Percentiles rank a stretch among this genome's conserved stretches.
These are phyloP conservation scores for Ashinkailepas kermadecensis DNA, from an alignment of 2,888 invertebrate species.

Conservation along the genomic window DNA sequence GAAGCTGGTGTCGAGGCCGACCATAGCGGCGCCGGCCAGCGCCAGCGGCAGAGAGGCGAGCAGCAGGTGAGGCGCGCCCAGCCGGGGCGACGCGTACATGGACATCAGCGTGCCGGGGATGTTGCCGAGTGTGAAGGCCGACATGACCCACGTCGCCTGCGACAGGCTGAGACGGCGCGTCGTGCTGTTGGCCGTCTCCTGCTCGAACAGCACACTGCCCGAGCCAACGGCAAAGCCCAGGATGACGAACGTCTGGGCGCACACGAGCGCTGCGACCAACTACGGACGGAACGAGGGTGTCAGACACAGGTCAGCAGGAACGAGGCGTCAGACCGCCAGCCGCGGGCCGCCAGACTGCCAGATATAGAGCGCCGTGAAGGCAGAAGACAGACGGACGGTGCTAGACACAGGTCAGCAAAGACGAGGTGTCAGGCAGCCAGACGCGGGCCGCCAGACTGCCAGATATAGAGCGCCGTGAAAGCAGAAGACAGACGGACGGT, in stretches of 20 bases:
- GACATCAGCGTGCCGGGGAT: neutral
- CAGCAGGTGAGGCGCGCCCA: neutral
- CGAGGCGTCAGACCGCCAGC: too few relatives aligned
- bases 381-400: too few relatives aligned
- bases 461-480: too few relatives aligned
- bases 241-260: slow-evolving; percentile 15
- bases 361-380: too few relatives aligned
- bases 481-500: too few relatives aligned
- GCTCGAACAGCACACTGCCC: slow-evolving; percentile 10
- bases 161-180: neutral
- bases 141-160: neutral
- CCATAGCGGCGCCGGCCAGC: neutral
- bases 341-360: too few relatives aligned
- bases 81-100: neutral
- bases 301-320: too few relatives aligned
- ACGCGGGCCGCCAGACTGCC: too few relatives aligned
- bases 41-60: neutral
- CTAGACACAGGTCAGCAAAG: too few relatives aligned
- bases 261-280: neutral
- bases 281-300: neutral
- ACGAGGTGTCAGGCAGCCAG: too few relatives aligned
- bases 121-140: slow-evolving; percentile 4
- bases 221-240: neutral
- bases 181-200: neutral
- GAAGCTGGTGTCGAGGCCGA: neutral